Evolutionary conservation across 2,113 vertebrate species (phyloP), one percentile per base, ranked within the genome.

Genomic region (Tetrao urogallus): DNA sequence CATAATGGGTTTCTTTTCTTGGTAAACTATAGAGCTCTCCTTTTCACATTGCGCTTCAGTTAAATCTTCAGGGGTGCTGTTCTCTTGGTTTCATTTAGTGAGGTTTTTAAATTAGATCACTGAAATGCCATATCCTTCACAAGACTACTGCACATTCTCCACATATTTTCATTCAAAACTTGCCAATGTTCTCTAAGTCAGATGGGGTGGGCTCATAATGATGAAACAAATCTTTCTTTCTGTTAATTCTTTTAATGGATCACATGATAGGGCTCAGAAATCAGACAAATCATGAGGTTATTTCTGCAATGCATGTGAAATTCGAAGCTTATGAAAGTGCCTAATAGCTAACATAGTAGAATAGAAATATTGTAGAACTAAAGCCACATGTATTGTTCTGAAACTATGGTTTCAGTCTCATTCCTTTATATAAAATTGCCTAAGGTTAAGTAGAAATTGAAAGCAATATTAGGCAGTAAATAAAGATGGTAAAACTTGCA

Each of bases 1-100:
- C 15, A 11, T 61, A 79, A 74, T 93, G 56, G 63, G 24, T 85
- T 92, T 79, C 6, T 93, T 88, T 81, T 82, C 85, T 43, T 78
- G 77, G 48, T 54, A 85, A 67, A 43, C 47, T 34, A 52, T 80
- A 76, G 82, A 67, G 16, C 58, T 89, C 19, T 89, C 45, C 32
- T 86, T 63, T 89, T 72, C 69, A 86, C 75, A 80, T 32, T 58
- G 64, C 38, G 30, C 66, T 80, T 80, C 5, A 13, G 50, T 71
- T 77, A 75, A 50, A 75, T 34, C 72, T 86, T 86, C 34, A 70
- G 45, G 50, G 40, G 70, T 93, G 27, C 28, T 75, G 27, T 91
- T 82, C 34, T 82, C 40, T 82, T 13, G 15, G 7, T 93, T 82
- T 88, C 16, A 60, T 73, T 93, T 82, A 56, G 65, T 81, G 71